Percentiles rank a stretch among this genome's conserved stretches.
Evolutionary conservation across 2,113 vertebrate genomes (phyloP).

Genomic region (Heterocephalus glaber): DNA sequence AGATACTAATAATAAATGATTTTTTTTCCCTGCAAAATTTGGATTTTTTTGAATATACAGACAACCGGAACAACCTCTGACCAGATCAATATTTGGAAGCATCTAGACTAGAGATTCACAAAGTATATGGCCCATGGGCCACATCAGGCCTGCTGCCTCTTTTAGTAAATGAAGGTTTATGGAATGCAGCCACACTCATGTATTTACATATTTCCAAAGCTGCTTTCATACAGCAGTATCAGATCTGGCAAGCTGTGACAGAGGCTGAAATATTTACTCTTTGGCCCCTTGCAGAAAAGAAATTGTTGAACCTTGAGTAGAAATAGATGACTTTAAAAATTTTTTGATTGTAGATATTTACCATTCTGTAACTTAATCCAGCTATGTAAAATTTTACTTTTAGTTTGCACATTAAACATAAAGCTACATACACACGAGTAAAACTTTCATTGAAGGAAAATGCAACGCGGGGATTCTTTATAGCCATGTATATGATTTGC

Average conservation of each 20-base stretch:
- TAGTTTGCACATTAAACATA: not conserved
- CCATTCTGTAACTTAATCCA: not conserved
- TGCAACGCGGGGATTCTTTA: not conserved
- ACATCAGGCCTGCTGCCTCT: not conserved
- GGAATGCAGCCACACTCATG: not conserved
- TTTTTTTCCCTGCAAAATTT: not conserved
- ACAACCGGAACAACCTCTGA: not conserved
- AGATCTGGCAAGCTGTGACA: not conserved
- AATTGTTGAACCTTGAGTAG: not conserved
- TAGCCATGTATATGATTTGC: not conserved
- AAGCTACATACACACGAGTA: not conserved
- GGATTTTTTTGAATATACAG: not conserved
- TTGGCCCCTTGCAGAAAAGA: not conserved
- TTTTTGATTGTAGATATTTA: not conserved
- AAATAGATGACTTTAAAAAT: not conserved
- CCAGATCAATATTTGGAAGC: not conserved
- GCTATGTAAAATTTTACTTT: not conserved
- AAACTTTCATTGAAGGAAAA: not conserved
- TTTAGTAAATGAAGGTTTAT: conserved; percentile 10
- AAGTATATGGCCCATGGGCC: not conserved
- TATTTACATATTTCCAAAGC: not conserved
- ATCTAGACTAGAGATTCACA: not conserved
- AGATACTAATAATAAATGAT: not conserved
- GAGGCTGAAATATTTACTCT: not conserved
- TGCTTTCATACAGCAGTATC: not conserved